Evolutionary conservation across 1,140 invertebrate species (phyloP).

Genomic region (Drosophila varians): DNA sequence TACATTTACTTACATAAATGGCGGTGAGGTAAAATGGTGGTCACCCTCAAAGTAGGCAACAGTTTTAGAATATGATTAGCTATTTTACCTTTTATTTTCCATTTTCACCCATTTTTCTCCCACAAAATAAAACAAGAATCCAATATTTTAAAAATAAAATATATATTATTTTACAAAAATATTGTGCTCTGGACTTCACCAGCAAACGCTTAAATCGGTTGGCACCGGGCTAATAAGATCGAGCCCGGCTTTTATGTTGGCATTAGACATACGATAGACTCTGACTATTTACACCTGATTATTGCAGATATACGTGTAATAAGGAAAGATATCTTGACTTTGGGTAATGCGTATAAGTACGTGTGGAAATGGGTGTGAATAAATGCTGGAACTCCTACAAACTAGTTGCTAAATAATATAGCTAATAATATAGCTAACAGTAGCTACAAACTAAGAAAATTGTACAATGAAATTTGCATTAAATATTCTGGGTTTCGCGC

Average conservation of each 20-base stretch:
- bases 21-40: too few relatives aligned
- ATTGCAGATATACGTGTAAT: slow-evolving; percentile 46
- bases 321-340: slow-evolving; percentile 64
- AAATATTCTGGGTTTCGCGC: slow-evolving; percentile 72
- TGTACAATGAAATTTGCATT: slow-evolving; percentile 75
- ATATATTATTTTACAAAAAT: slow-evolving; percentile 41
- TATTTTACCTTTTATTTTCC: too few relatives aligned
- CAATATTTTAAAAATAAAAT: slow-evolving; percentile 18
- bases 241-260: slow-evolving; percentile 14
- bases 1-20: background rate
- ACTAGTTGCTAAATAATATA: slow-evolving; percentile 52
- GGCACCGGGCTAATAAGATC: background rate
- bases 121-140: background rate
- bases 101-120: too few relatives aligned
- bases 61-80: too few relatives aligned
- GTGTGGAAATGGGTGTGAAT: slow-evolving; percentile 35
- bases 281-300: slow-evolving; percentile 74
- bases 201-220: background rate
- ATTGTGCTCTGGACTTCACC: slow-evolving; percentile 2
- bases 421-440: slow-evolving; percentile 49
- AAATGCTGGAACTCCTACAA: slow-evolving; percentile 71
- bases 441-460: slow-evolving; percentile 65
- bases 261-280: slow-evolving; percentile 37
- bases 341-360: slow-evolving; percentile 26
- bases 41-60: background rate